These are phyloP conservation scores for Corvus moneduloides DNA, from an alignment of 2,113 vertebrate species.

Conservation along the genomic window DNA sequence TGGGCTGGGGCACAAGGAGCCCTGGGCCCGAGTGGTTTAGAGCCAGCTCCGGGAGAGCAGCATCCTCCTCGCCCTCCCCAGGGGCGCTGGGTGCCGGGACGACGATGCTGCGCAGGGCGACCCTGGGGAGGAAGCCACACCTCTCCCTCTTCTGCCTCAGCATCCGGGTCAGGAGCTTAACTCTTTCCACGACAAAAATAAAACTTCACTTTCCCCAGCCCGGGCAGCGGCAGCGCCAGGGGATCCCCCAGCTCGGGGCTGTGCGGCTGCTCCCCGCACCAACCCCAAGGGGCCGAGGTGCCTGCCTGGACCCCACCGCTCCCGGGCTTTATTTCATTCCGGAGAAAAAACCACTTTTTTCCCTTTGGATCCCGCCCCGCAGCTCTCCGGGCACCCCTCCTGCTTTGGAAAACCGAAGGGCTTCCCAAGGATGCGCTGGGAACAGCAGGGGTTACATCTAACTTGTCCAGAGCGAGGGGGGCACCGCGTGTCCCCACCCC, in stretches of 20 bases:
- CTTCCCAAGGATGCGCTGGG: background rate
- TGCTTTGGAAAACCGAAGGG: background rate
- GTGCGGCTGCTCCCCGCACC: background rate
- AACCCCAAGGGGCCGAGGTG: background rate
- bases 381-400: background rate
- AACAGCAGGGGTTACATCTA: background rate
- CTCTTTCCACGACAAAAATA: background rate
- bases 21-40: background rate
- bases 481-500: background rate
- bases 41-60: background rate
- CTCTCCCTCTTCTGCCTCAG: constrained; percentile 47
- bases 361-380: background rate
- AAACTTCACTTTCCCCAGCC: background rate
- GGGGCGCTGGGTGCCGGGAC: background rate
- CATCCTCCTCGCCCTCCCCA: background rate
- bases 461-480: background rate
- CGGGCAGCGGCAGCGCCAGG: background rate
- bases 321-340: background rate
- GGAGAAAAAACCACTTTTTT: fast-evolving
- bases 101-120: background rate
- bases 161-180: constrained; percentile 43
- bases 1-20: background rate
- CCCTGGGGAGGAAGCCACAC: constrained; percentile 41
- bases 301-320: background rate
- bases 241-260: background rate